phyloP scores from a whole-genome alignment of 2,797 vertebrate species.

The Gobionotothen gibberifrons region DNA sequence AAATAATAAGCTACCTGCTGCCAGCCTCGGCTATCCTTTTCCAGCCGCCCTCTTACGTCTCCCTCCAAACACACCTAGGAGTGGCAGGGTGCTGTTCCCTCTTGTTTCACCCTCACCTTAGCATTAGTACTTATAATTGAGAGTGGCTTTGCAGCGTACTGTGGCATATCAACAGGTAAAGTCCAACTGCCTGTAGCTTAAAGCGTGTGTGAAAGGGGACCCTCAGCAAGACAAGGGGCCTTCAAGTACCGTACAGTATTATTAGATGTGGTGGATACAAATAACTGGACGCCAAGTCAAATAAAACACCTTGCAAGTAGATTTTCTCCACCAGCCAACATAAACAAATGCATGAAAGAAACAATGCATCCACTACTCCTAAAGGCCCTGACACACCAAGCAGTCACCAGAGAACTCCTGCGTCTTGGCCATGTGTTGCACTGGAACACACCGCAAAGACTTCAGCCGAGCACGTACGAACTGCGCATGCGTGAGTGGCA shows the following conservation, averaged over 20 bases:
- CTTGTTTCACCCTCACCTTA: conserved; percentile 27
- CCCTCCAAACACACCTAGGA: conserved; percentile 4
- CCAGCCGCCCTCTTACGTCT: neutral
- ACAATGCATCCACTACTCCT: neutral
- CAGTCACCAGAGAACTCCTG: no score
- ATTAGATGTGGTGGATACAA: neutral
- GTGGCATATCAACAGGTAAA: conserved; percentile 39
- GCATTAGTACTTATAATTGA: conserved; percentile 8
- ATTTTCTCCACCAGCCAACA: fast-evolving
- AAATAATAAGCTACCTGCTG: conserved; percentile 24
- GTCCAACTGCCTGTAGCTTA: conserved; percentile 8
- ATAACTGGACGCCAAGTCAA: neutral
- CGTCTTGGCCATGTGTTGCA: no score
- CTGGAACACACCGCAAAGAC: no score
- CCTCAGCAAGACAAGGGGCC: conserved; percentile 11
- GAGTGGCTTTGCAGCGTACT: conserved; percentile 28
- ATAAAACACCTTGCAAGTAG: no score
- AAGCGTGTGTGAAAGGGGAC: neutral
- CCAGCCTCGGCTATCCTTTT: neutral
- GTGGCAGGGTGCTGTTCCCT: conserved; percentile 32
- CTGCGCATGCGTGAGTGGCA: no score
- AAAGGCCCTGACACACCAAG: no score
- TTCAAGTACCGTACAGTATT: conserved; percentile 5
- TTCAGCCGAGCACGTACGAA: no score
- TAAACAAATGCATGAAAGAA: neutral